phyloP scores from a whole-genome alignment of 2,797 vertebrate genomes.

The Salarias fasciatus region DNA sequence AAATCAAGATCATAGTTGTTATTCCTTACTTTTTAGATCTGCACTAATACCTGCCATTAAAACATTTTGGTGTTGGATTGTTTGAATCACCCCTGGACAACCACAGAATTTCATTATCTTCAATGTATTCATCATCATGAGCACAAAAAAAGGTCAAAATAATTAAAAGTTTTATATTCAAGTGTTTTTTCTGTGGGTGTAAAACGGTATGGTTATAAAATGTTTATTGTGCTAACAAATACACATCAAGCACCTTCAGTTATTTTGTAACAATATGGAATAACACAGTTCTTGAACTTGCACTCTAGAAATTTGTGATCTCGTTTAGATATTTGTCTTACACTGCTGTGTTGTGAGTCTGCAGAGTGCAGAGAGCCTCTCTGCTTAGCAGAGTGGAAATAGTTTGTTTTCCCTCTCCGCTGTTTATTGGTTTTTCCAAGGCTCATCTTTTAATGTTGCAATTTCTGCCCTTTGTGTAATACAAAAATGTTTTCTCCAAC shows the following conservation, averaged over 20 bases:
- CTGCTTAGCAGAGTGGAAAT: slow-evolving; percentile 3
- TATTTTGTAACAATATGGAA: slow-evolving; percentile 22
- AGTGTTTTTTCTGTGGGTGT: slow-evolving; percentile 15
- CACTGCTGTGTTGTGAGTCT: slow-evolving; percentile 12
- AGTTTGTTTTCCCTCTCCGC: slow-evolving; percentile 26
- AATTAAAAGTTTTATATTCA: slow-evolving; percentile 26
- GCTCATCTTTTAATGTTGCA: slow-evolving; percentile 29
- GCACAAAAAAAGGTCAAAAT: slow-evolving; percentile 7
- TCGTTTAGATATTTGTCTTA: not conserved
- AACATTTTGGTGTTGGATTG: slow-evolving; percentile 16
- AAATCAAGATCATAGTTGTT: no score
- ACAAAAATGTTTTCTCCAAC: slow-evolving; percentile 28
- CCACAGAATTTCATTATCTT: not conserved
- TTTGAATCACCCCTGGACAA: not conserved
- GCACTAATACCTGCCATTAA: not conserved
- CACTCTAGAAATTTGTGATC: not conserved
- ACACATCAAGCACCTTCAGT: no score
- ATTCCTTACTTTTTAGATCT: no score
- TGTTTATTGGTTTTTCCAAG: slow-evolving; percentile 28
- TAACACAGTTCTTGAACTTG: not conserved
- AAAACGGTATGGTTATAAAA: slow-evolving; percentile 16
- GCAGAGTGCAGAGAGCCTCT: slow-evolving; percentile 2
- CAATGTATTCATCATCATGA: not conserved
- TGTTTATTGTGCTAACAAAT: not conserved
- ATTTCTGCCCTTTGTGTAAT: slow-evolving; percentile 30